Percentiles rank a stretch among this genome's conserved stretches.
These are phyloP conservation scores for Podarcis lilfordi DNA, from an alignment of 2,797 vertebrate genomes.

Conservation along the genomic window DNA sequence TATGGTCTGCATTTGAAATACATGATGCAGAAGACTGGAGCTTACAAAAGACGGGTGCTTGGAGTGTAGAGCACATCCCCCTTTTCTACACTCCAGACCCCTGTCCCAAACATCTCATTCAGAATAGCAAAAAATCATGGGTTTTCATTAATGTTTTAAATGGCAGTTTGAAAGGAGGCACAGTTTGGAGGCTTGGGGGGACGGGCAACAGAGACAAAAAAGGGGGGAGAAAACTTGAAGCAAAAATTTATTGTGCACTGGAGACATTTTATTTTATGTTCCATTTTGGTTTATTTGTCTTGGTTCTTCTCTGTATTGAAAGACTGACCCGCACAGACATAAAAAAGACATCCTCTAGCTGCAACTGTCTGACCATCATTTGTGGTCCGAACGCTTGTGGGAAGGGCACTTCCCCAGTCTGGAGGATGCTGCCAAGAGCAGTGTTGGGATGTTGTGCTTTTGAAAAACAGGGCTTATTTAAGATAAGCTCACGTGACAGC, in stretches of 20 bases:
- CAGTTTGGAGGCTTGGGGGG: conserved; percentile 37
- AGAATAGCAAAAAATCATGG: conserved; percentile 1
- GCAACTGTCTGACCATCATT: conserved; percentile 62
- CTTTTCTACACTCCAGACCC: not conserved
- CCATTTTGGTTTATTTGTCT: conserved; percentile 79
- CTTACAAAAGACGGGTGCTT: not conserved
- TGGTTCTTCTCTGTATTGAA: conserved; percentile 74
- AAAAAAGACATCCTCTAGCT: conserved; percentile 63
- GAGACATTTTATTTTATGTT: conserved; percentile 77
- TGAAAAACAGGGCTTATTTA: conserved; percentile 53
- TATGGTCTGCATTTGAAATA: not conserved
- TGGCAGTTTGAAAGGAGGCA: conserved; percentile 52
- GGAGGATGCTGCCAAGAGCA: conserved; percentile 68
- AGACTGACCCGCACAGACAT: conserved; percentile 63
- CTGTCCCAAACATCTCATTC: conserved; percentile 31
- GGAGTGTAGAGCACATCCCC: not conserved
- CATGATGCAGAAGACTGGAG: not conserved
- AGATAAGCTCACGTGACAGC: conserved; percentile 53
- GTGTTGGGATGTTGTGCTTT: conserved; percentile 46
- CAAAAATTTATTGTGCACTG: conserved; percentile 67
- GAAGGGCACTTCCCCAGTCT: conserved; percentile 65
- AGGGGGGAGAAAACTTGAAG: not conserved
- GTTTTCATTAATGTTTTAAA: conserved; percentile 20
- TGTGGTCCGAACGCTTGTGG: conserved; percentile 69
- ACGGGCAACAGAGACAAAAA: not conserved